Evolutionary conservation across 2,888 invertebrate genomes (phyloP).

Genomic region (Hecatera dysodea): DNA sequence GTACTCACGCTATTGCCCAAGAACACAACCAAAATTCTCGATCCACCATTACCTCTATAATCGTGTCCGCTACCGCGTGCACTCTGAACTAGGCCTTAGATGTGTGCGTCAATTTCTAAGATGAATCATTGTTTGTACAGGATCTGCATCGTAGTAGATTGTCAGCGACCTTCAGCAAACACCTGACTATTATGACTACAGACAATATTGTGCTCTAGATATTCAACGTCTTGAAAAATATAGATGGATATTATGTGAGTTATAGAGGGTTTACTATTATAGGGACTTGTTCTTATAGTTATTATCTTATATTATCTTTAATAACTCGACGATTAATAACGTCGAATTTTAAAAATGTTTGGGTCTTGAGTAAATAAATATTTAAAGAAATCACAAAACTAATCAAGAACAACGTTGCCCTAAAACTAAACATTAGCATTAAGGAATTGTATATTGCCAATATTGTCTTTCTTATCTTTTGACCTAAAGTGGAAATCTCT

Average conservation of each 20-base stretch:
- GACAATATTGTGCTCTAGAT: conserved; percentile 3
- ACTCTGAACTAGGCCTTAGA: not conserved
- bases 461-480: not conserved
- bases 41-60: not conserved
- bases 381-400: not conserved
- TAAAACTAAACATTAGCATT: conserved; percentile 5
- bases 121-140: conserved; percentile 50
- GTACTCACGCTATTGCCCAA: too few relatives aligned
- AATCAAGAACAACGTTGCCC: conserved; percentile 1
- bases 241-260: not conserved
- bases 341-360: not conserved
- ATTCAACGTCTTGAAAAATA: conserved; percentile 12
- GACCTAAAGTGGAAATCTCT: conserved; percentile 7
- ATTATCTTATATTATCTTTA: too few relatives aligned
- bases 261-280: not conserved
- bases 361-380: not conserved
- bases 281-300: not conserved
- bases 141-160: conserved; percentile 36
- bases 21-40: too few relatives aligned
- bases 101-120: conserved; percentile 8
- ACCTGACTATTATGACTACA: conserved; percentile 51
- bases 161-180: conserved; percentile 43
- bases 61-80: not conserved
- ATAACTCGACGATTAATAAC: too few relatives aligned
- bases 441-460: conserved; percentile 9